phyloP scores from a whole-genome alignment of 2,113 vertebrate genomes.

The Polyodon spathula region DNA sequence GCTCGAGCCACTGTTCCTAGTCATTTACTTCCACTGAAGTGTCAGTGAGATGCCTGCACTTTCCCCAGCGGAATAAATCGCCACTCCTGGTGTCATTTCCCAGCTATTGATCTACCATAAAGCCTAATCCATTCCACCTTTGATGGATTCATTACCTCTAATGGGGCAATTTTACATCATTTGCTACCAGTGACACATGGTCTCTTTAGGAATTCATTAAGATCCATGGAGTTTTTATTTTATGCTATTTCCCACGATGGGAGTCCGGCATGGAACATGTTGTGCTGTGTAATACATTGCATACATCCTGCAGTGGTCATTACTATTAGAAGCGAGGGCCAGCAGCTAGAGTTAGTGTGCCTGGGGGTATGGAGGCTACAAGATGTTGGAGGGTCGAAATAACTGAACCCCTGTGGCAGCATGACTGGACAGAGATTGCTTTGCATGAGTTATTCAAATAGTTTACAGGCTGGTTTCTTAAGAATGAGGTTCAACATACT shows the following conservation, averaged over 20 bases:
- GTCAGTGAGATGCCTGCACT: conserved; percentile 32
- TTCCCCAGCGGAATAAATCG: conserved; percentile 46
- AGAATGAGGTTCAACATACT: no score
- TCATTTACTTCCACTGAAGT: conserved; percentile 29
- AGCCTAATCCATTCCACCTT: conserved; percentile 54
- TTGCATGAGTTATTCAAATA: no score
- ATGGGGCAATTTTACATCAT: conserved; percentile 71
- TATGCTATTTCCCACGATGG: conserved; percentile 18
- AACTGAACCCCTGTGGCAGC: no score
- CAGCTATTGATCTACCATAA: conserved; percentile 49
- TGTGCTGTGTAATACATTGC: conserved; percentile 8
- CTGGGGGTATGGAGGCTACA: no score
- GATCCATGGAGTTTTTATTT: conserved; percentile 49
- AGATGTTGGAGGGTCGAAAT: no score
- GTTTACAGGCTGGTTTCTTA: no score
- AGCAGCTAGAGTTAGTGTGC: no score
- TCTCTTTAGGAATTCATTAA: conserved; percentile 52
- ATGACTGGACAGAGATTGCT: no score
- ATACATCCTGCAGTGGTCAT: no score
- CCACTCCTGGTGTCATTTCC: conserved; percentile 33
- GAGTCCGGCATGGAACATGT: no score
- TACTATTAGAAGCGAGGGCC: no score
- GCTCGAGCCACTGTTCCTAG: conserved; percentile 20
- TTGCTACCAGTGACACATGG: conserved; percentile 54
- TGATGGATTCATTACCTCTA: conserved; percentile 70